Conservation (phyloP, 2,113 vertebrate species). For the Sinocyclocheilus rhinocerous region DNA sequence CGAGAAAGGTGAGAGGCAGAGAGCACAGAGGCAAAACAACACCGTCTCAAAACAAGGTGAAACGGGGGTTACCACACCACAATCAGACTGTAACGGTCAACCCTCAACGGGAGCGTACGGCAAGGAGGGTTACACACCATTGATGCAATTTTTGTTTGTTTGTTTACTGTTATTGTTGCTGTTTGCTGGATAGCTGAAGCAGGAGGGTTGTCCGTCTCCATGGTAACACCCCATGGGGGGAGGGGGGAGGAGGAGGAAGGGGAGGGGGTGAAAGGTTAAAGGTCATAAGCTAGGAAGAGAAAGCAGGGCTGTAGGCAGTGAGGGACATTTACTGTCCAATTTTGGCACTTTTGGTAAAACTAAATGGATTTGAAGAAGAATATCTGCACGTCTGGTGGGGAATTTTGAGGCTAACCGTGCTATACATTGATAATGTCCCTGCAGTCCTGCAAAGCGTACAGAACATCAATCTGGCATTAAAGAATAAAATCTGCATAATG, state of each 20-base stretch:
- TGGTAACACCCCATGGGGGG: slow-evolving; percentile 85
- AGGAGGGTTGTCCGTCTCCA: slow-evolving; percentile 93
- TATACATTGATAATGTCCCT: not conserved
- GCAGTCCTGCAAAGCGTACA: slow-evolving; percentile 1
- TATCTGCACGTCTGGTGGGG: too few species aligned
- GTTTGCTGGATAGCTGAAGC: slow-evolving; percentile 46
- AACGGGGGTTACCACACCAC: slow-evolving; percentile 69
- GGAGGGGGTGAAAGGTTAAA: slow-evolving; percentile 66
- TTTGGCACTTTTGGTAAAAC: not conserved
- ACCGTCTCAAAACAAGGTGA: slow-evolving; percentile 30
- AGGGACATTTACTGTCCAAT: slow-evolving; percentile 53
- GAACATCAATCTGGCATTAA: not conserved
- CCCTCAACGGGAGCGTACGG: slow-evolving; percentile 66
- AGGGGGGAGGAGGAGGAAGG: slow-evolving; percentile 26
- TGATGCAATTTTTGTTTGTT: not conserved
- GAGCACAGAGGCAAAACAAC: slow-evolving; percentile 23
- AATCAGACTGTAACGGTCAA: slow-evolving; percentile 75
- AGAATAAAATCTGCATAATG: not conserved
- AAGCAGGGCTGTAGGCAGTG: slow-evolving; percentile 76
- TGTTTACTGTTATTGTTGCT: not conserved
- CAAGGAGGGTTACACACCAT: slow-evolving; percentile 51
- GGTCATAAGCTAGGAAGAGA: slow-evolving; percentile 65
- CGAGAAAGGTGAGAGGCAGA: not conserved
- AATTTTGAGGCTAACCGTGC: not conserved
- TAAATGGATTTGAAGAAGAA: too few species aligned